Conservation (phyloP, 1,140 invertebrate genomes). For the Drosophila paulistorum region DNA sequence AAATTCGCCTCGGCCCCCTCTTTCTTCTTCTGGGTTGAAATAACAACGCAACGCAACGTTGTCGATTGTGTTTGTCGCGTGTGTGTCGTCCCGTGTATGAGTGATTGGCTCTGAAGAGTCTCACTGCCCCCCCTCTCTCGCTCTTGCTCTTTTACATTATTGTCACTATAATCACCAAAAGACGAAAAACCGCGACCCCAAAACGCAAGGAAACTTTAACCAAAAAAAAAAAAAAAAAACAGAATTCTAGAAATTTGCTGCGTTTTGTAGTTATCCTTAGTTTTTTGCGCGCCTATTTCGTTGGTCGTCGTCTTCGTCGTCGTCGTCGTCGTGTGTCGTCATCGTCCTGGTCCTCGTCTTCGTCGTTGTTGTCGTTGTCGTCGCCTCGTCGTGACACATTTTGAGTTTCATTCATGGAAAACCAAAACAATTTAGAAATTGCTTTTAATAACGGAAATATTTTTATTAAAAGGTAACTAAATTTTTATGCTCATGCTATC, state of each 20-base stretch:
- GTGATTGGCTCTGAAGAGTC: conserved; percentile 21
- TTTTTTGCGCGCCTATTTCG: conserved; percentile 45
- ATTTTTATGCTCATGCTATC: conserved; percentile 45
- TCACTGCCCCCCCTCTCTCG: conserved; percentile 32
- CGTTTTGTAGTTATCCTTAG: not conserved
- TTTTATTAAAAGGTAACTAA: conserved; percentile 82
- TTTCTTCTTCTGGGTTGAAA: not conserved
- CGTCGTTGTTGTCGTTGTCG: conserved; percentile 7
- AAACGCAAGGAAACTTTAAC: conserved; percentile 10
- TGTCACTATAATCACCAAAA: conserved; percentile 6
- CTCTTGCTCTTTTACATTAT: conserved; percentile 19
- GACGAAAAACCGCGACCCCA: not conserved
- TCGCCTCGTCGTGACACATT: conserved; percentile 15
- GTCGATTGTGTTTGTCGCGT: not conserved
- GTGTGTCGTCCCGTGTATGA: not conserved
- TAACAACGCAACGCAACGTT: conserved; percentile 6
- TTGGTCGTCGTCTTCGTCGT: conserved; percentile 20
- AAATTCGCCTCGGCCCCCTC: conserved; percentile 33
- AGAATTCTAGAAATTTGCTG: conserved; percentile 45
- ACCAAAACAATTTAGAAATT: conserved; percentile 83
- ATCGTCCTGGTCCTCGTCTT: conserved; percentile 9
- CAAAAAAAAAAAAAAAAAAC: conserved; percentile 37
- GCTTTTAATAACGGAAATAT: conserved; percentile 83
- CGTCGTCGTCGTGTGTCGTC: conserved; percentile 24
- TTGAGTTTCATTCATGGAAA: conserved; percentile 78